These are phyloP conservation scores for Synaphobranchus kaupii DNA, from an alignment of 2,797 vertebrate species.

Conservation along the genomic window DNA sequence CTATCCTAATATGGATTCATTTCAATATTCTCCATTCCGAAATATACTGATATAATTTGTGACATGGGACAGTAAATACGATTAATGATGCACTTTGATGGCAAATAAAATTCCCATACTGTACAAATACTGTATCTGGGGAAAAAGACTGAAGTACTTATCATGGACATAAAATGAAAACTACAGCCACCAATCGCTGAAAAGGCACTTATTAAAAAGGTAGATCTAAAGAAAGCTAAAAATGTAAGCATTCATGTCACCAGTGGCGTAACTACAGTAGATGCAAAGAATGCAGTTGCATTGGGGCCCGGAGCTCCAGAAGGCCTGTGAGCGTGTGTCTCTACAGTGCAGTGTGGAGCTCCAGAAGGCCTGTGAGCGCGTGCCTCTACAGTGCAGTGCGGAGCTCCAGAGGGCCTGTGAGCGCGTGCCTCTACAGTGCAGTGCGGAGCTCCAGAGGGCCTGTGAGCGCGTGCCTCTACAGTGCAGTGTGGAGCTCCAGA, in stretches of 20 bases:
- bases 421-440: too few species aligned
- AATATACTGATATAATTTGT: not conserved
- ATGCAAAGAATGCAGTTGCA: too few species aligned
- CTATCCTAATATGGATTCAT: not conserved
- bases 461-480: too few species aligned
- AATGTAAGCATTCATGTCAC: not conserved
- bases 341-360: too few species aligned
- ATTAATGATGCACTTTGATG: not conserved
- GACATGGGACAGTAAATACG: not conserved
- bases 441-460: too few species aligned
- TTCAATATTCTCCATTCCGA: not conserved
- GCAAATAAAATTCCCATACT: not conserved
- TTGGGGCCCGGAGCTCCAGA: too few species aligned
- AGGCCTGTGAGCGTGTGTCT: too few species aligned
- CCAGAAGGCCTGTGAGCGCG: too few species aligned
- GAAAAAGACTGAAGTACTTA: not conserved
- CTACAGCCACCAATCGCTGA: not conserved
- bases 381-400: too few species aligned
- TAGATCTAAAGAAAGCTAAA: not conserved
- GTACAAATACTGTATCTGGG: not conserved
- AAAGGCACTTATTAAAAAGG: not conserved
- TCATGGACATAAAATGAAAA: not conserved
- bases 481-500: too few species aligned
- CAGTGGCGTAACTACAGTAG: too few species aligned
- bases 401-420: too few species aligned